Evolutionary conservation across 2,113 vertebrate genomes (phyloP).

Genomic region (Otis tarda): DNA sequence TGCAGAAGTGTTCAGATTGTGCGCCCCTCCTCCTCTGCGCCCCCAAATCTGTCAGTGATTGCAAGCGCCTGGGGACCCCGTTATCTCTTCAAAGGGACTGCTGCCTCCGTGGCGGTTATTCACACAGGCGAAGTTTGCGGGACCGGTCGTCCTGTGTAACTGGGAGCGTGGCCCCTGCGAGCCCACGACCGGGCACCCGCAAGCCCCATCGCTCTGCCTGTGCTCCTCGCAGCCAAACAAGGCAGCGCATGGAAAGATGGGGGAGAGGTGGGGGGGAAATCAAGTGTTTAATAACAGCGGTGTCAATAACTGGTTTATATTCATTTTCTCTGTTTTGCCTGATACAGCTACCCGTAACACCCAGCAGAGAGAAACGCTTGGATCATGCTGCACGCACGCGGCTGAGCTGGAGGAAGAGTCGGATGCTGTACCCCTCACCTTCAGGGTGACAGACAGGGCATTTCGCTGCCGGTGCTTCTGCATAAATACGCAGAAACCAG

Average conservation of each 20-base stretch:
- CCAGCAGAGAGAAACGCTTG: not conserved
- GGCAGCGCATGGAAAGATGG: not conserved
- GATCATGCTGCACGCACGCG: not conserved
- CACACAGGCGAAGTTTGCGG: not conserved
- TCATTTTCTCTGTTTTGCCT: not conserved
- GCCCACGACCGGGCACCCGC: not conserved
- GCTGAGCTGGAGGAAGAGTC: not conserved
- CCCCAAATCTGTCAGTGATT: not conserved
- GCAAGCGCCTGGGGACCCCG: not conserved
- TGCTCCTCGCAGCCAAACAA: not conserved
- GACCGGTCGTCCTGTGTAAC: not conserved
- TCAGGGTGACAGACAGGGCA: not conserved
- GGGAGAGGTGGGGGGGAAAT: no score
- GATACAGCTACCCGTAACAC: not conserved
- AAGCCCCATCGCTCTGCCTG: not conserved
- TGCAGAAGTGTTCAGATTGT: not conserved
- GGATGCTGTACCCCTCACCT: not conserved
- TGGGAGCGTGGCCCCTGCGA: not conserved
- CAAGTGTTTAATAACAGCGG: not conserved
- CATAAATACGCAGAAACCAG: conserved; percentile 32
- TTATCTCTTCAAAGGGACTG: not conserved
- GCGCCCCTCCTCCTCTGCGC: accelerated
- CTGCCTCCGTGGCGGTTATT: not conserved
- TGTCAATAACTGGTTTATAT: not conserved
- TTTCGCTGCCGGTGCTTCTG: not conserved